Base-by-base conservation (phyloP, 37 sponge, comb jelly and placozoan species). In the Ianthella basta region DNA sequence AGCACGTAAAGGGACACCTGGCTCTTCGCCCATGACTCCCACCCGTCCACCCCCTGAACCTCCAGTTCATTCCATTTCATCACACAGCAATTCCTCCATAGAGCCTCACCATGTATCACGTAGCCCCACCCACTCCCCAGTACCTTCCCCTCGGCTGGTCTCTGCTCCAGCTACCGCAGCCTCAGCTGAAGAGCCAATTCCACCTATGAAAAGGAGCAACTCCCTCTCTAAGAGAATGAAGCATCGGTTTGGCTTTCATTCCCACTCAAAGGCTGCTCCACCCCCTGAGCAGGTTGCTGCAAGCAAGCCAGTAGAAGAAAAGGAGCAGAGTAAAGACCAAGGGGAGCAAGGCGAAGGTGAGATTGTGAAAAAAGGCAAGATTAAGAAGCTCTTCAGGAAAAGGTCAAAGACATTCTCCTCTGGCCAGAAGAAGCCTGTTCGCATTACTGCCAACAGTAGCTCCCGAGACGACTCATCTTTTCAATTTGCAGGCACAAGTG, bases 381-480 rank as follows among this genome's bases (percentile, higher is more conserved):
- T 32, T 32, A 34, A 34, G 35, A 75, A 50, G 21, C 54, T 75
- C 5, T 75, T 75, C 25, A 40, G 54, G 24, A 75, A 50, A 24
- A 32, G 78, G 37, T 75, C 78, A 19, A 75, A 75, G 53, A 75
- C 78, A 40, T 75, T 75, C 53, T 72, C 73, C 36, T 61, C 64
- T 29, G 78, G 78, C 1, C 78, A 41, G 38, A 75, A 75, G 78
- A 19, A 41, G n/a, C 44, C n/a, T 21, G 40, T 1, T 53, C 38
- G 21, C 5, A 25, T 40, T 19, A 53, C 1, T 0, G 38, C 21
- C 24, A 24, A 40, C 40, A n/a, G 25, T 25, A 53, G 3, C 44
- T 53, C 54, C 5, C 54, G n/a, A 36, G 54, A 50, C 1, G n/a
- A 40, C 23, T 40, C 54, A 53, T 61, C 64, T 61, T 25, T 44